Percentiles rank a stretch among this genome's conserved stretches.
These are phyloP conservation scores for Melipona quadrifasciata DNA, from an alignment of 1,140 invertebrate species.

Conservation along the genomic window DNA sequence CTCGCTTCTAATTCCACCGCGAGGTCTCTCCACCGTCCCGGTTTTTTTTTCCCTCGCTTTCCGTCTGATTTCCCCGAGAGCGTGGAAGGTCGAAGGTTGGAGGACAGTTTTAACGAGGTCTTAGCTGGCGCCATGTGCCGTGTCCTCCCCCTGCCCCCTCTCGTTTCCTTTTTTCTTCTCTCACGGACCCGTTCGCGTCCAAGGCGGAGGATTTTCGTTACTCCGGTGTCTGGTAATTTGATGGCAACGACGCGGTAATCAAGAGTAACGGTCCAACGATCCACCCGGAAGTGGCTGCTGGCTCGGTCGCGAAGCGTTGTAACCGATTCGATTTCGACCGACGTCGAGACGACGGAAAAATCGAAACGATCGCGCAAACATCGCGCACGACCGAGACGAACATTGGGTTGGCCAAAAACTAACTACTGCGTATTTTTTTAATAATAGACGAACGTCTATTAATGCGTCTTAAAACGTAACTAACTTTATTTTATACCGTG, in stretches of 20 bases:
- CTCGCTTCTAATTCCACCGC: conserved; percentile 20
- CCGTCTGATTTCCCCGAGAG: conserved; percentile 6
- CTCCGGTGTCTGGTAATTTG: conserved; percentile 53
- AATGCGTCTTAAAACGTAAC: no score
- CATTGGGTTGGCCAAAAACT: no score
- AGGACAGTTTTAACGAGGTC: conserved; percentile 60
- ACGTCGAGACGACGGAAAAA: neutral
- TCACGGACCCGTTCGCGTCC: conserved; percentile 10
- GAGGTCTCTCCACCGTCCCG: neutral
- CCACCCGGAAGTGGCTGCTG: conserved; percentile 44
- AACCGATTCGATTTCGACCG: neutral
- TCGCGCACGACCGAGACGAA: neutral
- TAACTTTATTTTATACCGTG: no score
- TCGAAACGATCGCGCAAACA: neutral
- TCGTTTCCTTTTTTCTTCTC: conserved; percentile 11
- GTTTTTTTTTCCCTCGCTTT: neutral
- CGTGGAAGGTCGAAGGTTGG: conserved; percentile 40
- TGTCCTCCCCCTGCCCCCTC: neutral
- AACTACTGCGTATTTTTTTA: no score
- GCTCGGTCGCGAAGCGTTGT: conserved; percentile 29
- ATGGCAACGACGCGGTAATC: conserved; percentile 60
- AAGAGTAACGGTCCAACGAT: conserved; percentile 55
- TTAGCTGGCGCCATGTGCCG: conserved; percentile 30
- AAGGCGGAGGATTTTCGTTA: conserved; percentile 43
- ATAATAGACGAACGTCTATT: no score